Conservation (phyloP, 2,797 vertebrate genomes). For the Mycteria americana region DNA sequence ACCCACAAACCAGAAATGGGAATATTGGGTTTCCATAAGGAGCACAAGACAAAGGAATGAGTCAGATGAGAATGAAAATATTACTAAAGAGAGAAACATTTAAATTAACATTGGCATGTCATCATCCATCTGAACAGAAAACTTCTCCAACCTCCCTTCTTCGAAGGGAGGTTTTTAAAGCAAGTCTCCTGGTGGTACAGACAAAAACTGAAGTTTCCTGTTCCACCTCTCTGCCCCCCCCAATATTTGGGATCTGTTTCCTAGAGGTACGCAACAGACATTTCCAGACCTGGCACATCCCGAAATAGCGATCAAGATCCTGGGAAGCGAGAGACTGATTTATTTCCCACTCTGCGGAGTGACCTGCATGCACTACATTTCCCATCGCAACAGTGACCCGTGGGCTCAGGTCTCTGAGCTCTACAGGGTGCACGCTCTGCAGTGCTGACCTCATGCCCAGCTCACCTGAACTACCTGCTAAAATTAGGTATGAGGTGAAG, state of each 20-base stretch:
- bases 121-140: neutral
- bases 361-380: rapidly evolving
- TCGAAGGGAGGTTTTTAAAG: rapidly evolving
- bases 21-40: neutral
- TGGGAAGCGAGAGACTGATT: neutral
- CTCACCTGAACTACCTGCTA: neutral
- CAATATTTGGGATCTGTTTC: neutral
- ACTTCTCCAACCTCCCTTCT: neutral
- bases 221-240: no score
- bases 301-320: neutral
- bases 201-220: neutral
- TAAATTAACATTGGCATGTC: neutral
- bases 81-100: neutral
- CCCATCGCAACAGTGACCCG: neutral
- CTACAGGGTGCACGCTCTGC: neutral
- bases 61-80: neutral
- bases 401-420: neutral
- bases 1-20: neutral
- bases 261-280: neutral
- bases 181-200: neutral
- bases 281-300: neutral
- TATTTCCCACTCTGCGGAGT: neutral
- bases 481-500: neutral
- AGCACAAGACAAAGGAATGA: neutral
- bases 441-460: neutral